Conservation (phyloP, 92 coral and sea anemone species). For the Plumapathes pennacea region DNA sequence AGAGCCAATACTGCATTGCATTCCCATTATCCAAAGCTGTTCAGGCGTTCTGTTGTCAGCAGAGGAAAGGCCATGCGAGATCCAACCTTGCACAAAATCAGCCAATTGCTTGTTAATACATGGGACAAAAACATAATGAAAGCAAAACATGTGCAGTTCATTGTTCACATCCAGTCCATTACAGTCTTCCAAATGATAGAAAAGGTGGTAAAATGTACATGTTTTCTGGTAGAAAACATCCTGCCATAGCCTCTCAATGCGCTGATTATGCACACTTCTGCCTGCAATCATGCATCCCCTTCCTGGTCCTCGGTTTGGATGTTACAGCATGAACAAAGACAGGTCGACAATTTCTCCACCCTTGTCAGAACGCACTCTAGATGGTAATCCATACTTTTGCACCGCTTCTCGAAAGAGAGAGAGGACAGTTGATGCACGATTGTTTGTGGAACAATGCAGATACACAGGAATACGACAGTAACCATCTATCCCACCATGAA, state of each 20-base stretch:
- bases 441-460: slow-evolving; percentile 14
- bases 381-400: slow-evolving; percentile 17
- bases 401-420: slow-evolving; percentile 24
- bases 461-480: slow-evolving; percentile 1
- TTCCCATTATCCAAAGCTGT: slow-evolving; percentile 33
- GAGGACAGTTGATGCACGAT: slow-evolving; percentile 23
- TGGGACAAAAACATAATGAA: slow-evolving; percentile 34
- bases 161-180: slow-evolving; percentile 15
- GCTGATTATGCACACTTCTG: slow-evolving; percentile 9
- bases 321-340: slow-evolving; percentile 25
- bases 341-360: too few species aligned
- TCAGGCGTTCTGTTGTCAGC: slow-evolving; percentile 14
- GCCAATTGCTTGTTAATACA: slow-evolving; percentile 5
- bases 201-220: slow-evolving; percentile 20
- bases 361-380: slow-evolving; percentile 23
- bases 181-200: slow-evolving; percentile 32
- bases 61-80: slow-evolving; percentile 13
- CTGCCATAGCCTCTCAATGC: slow-evolving; percentile 32
- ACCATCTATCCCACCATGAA: slow-evolving; percentile 6
- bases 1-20: slow-evolving; percentile 3
- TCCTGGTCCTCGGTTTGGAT: slow-evolving; percentile 18
- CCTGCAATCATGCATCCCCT: slow-evolving; percentile 28
- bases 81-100: slow-evolving; percentile 26
- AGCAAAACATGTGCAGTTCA: slow-evolving; percentile 22
- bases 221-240: slow-evolving; percentile 20